These are phyloP conservation scores for Lutjanus campechanus DNA, from an alignment of 2,797 vertebrate genomes.

Conservation along the genomic window DNA sequence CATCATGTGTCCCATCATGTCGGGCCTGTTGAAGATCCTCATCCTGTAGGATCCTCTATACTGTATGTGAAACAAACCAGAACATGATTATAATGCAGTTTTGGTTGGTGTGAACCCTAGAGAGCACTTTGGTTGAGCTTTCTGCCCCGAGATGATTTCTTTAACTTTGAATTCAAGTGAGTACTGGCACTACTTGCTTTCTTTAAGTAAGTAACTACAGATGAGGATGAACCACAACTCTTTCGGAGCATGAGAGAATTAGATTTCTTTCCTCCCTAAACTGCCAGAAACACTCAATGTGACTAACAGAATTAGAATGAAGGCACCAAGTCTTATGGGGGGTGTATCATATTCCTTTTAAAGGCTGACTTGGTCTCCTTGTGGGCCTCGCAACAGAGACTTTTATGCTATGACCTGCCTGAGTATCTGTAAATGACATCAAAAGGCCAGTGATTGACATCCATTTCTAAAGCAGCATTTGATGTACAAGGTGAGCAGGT, in stretches of 20 bases:
- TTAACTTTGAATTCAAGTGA: constrained; percentile 50
- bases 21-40: constrained; percentile 85
- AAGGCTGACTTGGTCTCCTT: constrained; percentile 80
- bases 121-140: constrained; percentile 21
- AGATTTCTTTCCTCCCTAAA: constrained; percentile 40
- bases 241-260: constrained; percentile 54
- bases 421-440: constrained; percentile 81
- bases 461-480: constrained; percentile 78
- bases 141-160: constrained; percentile 23
- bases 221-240: constrained; percentile 54
- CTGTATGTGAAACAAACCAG: constrained; percentile 62
- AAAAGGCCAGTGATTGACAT: constrained; percentile 82
- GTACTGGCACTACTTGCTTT: constrained; percentile 27
- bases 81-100: constrained; percentile 37
- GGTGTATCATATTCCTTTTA: constrained; percentile 79
- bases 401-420: constrained; percentile 77
- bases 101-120: constrained; percentile 19
- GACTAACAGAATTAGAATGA: constrained; percentile 81
- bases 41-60: constrained; percentile 86
- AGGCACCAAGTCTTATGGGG: constrained; percentile 73
- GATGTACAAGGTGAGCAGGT: constrained; percentile 72
- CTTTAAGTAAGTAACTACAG: constrained; percentile 46
- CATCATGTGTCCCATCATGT: constrained; percentile 84
- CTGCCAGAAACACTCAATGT: constrained; percentile 72
- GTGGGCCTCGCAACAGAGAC: constrained; percentile 77